phyloP scores from a whole-genome alignment of 92 coral and sea anemone genomes.

The Muricea muricata region DNA sequence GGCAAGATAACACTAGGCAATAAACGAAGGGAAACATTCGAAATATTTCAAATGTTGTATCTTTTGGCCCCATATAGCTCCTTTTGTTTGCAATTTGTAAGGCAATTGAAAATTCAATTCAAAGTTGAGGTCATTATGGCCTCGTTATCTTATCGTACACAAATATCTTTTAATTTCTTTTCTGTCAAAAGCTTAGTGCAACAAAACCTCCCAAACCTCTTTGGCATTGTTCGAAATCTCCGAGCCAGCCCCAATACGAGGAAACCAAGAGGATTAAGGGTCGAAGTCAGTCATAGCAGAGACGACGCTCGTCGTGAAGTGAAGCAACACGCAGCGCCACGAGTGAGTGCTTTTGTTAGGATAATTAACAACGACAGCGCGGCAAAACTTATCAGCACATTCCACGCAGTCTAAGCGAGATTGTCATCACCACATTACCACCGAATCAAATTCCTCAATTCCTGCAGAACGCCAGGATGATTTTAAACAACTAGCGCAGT shows the following conservation, averaged over 20 bases:
- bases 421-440: conserved; percentile 10
- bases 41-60: background rate
- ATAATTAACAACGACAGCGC: background rate
- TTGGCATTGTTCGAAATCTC: background rate
- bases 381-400: background rate
- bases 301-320: background rate
- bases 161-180: background rate
- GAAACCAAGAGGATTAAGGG: background rate
- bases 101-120: background rate
- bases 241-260: background rate
- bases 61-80: background rate
- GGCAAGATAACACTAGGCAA: background rate
- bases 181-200: background rate
- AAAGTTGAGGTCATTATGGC: background rate
- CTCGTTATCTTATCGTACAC: background rate
- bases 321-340: background rate
- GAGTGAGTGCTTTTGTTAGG: background rate
- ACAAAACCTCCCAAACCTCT: background rate
- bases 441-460: background rate
- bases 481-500: too few relatives aligned
- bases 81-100: background rate
- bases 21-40: background rate
- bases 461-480: too few relatives aligned
- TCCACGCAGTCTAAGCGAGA: conserved; percentile 9
- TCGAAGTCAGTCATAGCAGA: background rate